Percentiles rank a stretch among this genome's conserved stretches.
Evolutionary conservation across 2,113 vertebrate species (phyloP).

Genomic region (Deroptyus accipitrinus): DNA sequence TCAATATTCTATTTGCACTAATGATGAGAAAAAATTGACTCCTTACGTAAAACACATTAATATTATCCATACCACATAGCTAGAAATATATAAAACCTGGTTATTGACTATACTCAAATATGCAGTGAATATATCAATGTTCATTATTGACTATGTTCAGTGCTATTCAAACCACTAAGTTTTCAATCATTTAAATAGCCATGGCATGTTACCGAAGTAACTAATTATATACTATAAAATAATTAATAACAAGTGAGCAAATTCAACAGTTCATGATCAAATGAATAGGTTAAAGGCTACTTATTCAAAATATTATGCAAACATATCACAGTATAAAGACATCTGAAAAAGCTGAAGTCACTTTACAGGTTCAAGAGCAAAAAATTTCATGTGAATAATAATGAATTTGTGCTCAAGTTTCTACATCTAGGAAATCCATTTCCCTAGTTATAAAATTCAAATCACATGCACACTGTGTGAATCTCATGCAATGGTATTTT

Average conservation of each 20-base stretch:
- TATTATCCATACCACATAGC: background rate
- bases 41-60: background rate
- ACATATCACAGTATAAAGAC: background rate
- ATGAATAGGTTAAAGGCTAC: background rate
- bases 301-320: conserved; percentile 4
- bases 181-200: background rate
- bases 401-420: background rate
- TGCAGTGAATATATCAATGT: background rate
- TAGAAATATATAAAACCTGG: background rate
- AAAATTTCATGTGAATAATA: background rate
- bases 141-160: background rate
- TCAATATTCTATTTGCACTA: background rate
- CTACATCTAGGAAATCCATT: background rate
- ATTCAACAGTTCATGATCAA: background rate
- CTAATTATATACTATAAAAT: background rate
- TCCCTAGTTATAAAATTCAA: background rate
- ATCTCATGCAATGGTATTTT: background rate
- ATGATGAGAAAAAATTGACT: background rate
- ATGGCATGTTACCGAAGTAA: background rate
- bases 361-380: background rate
- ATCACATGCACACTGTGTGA: background rate
- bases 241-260: background rate
- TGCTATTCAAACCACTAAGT: background rate
- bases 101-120: background rate
- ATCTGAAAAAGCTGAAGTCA: background rate